phyloP scores from a whole-genome alignment of 2,113 vertebrate species.

The Ranitomeya imitator region DNA sequence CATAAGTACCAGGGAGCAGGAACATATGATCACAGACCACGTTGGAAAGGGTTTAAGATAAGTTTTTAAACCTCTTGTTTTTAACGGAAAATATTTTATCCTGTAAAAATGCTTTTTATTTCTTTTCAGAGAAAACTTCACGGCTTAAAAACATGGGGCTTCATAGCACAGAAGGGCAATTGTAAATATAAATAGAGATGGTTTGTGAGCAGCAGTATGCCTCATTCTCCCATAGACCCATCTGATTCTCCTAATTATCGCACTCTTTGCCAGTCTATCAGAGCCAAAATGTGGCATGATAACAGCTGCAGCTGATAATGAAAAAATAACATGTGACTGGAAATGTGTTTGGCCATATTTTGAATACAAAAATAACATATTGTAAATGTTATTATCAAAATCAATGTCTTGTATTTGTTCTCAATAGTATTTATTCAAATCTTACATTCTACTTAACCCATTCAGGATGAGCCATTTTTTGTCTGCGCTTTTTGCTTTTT shows the following conservation, averaged over 20 bases:
- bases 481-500: too few relatives aligned
- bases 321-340: slow-evolving; percentile 1
- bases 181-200: not conserved
- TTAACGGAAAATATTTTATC: not conserved
- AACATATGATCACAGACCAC: too few relatives aligned
- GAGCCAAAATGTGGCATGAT: slow-evolving; percentile 2
- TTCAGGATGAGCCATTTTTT: too few relatives aligned
- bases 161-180: not conserved
- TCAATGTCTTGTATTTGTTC: slow-evolving; percentile 22
- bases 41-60: not conserved
- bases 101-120: not conserved
- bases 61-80: not conserved
- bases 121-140: not conserved
- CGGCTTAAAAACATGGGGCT: not conserved
- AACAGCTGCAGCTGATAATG: slow-evolving; percentile 24
- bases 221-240: not conserved
- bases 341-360: slow-evolving; percentile 16
- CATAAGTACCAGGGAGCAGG: too few relatives aligned
- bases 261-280: not conserved
- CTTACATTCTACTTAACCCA: not conserved
- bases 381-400: slow-evolving; percentile 1
- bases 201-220: not conserved
- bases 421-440: not conserved
- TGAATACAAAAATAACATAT: slow-evolving; percentile 27
- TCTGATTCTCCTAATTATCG: slow-evolving; percentile 22